Evolutionary conservation across 2,888 invertebrate genomes (phyloP), one percentile per base, ranked within the genome.

Genomic region (Philhelius pedissequus): DNA sequence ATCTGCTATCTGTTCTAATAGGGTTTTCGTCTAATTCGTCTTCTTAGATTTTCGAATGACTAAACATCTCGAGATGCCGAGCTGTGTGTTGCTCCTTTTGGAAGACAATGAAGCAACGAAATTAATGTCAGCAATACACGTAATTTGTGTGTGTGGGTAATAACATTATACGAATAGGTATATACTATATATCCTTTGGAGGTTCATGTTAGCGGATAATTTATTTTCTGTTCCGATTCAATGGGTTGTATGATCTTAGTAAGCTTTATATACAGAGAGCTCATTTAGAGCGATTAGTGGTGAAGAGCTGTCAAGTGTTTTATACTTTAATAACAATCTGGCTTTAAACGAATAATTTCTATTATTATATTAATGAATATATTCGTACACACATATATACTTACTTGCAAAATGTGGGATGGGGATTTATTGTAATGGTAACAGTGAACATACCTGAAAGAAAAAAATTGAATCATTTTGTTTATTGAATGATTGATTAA

Each of bases 141-240:
- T 69, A 38, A 52, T 48, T 40, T 56, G 45, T 56, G 56, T 45
- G 70, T 45, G 38, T 60, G 45, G 62, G 45, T 48, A 64, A 64
- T 64, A 45, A 64, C 45, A 45, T 15, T 30, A 30, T 35, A 20
- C n/a, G n/a, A 22, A 56, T 8, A 22, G 13, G 3, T 43, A 40
- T 18, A 2, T 25, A 35, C 5, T n/a, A 4, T 6, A 18, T 32
- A 58, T 35, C 64, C 69, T 74, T 78, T 78, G 64, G 56, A 74
- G 62, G 69, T 64, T 70, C 45, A 69, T 68, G 69, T 64, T 58
- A 52, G 40, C 56, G 35, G 69, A 74, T 78, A 83, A 82, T 83
- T 74, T 74, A 69, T 48, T 74, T 78, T 82, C 48, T 64, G 64
- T 74, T 69, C 43, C 78, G 20, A 74, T 45, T 64, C 82, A 78